Percentiles rank a stretch among this genome's conserved stretches.
These are phyloP conservation scores for Urophycis tenuis DNA, from an alignment of 2,797 vertebrate genomes.

Conservation along the genomic window DNA sequence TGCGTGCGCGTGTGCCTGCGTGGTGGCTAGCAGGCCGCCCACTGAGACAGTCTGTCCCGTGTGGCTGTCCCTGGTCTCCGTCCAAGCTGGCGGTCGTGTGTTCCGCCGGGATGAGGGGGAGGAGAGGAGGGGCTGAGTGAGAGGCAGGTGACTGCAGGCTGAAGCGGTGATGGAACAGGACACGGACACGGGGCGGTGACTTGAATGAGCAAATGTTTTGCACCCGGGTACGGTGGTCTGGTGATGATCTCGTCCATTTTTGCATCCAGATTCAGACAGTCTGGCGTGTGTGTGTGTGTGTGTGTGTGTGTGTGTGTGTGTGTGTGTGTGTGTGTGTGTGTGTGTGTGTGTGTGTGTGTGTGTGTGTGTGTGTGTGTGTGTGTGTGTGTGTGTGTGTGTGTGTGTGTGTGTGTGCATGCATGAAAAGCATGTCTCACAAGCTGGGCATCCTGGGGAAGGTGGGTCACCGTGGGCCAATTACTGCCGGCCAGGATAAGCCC, in stretches of 20 bases:
- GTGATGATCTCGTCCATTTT: not conserved
- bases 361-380: not conserved
- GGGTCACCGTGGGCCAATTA: not conserved
- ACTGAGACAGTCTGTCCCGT: not conserved
- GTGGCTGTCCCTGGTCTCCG: slow-evolving; percentile 31
- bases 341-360: not conserved
- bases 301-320: not conserved
- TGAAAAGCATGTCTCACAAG: not conserved
- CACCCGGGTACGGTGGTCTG: not conserved
- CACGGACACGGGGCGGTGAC: not conserved
- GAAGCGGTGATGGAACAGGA: not conserved
- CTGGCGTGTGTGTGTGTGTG: too few relatives aligned
- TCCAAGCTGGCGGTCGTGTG: slow-evolving; percentile 28
- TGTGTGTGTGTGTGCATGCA: too few relatives aligned
- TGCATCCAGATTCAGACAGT: not conserved
- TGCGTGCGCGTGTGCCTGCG: slow-evolving; percentile 9
- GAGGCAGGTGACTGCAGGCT: not conserved
- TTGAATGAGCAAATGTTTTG: not conserved
- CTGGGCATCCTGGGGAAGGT: not conserved
- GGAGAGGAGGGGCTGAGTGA: not conserved
- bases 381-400: not conserved
- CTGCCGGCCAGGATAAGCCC: not conserved
- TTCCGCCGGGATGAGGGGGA: not conserved
- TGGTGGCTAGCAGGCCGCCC: not conserved
- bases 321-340: too few relatives aligned